Base-by-base conservation (phyloP, 2,113 vertebrate species). In the Pygoscelis antarcticus region DNA sequence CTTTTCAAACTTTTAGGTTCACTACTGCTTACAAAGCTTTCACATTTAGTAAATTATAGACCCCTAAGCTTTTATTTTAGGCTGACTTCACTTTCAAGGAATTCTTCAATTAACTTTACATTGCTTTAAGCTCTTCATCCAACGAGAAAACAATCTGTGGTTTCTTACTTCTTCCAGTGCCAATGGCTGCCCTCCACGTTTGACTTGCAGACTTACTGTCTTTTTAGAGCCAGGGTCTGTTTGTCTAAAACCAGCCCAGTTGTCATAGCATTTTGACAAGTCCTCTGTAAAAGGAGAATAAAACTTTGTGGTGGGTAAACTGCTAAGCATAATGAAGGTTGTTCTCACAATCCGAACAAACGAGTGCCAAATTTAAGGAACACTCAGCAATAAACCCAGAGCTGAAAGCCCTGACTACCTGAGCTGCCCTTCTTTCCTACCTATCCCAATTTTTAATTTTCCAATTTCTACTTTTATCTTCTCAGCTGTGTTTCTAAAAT, bases 101-200 rank as follows among this genome's bases (percentile, higher is more conserved):
- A 99, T 99, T 98, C 98, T 98, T 98, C 98, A 98, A 98, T 98
- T 98, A 98, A 98, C 97, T 99, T 98, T 98, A 98, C 94, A 25
- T 97, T 98, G 97, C 97, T 98, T 97, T 97, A 97, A 98, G 97
- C 95, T 98, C 95, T 98, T 97, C 97, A 97, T 96, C 97, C 97
- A 98, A 97, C 21, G 94, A 97, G 96, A 98, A 98, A 98, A 98
- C 97, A 98, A 98, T 98, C 97, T 98, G 97, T 97, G 97, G 97
- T 97, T 98, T 97, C 97, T 98, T 96, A 92, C 86, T 97, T 92
- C 83, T 97, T 62, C 83, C 90, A n/a, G 40, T 97, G 98, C 97
- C 98, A 98, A 98, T 97, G 97, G 97, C 98, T 98, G 97, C 97
- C 98, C 98, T 98, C 98, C 97, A 98, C 44, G 15, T 97, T 96